Evolutionary conservation across 2,797 vertebrate species (phyloP).

Genomic region (Cynopterus sphinx): DNA sequence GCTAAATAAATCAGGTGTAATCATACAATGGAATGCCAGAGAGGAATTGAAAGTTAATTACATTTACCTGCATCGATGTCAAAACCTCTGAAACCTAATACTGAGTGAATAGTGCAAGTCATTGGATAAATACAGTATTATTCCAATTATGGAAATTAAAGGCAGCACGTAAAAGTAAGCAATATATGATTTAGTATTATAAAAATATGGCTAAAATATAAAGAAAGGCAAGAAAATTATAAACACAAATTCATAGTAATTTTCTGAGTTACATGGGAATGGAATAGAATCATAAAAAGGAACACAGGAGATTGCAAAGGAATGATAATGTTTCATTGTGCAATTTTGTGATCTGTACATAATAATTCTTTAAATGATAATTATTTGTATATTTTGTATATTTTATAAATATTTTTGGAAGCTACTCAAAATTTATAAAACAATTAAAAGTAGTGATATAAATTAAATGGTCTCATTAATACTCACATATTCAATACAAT

Average conservation of each 20-base stretch:
- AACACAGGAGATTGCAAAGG: not conserved
- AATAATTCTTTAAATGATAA: not conserved
- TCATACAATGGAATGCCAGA: not conserved
- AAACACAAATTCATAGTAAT: not conserved
- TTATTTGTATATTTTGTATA: not conserved
- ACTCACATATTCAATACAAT: not conserved
- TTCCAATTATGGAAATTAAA: conserved; percentile 20
- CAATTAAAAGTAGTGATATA: not conserved
- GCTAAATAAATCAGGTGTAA: not conserved
- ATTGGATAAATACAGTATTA: not conserved
- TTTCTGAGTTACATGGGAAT: not conserved
- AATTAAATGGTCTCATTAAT: not conserved
- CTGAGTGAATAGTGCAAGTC: not conserved
- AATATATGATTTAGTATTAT: not conserved
- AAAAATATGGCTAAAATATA: not conserved
- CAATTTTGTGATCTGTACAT: not conserved
- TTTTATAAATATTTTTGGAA: conserved; percentile 10
- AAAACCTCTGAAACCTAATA: not conserved
- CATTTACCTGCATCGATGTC: not conserved
- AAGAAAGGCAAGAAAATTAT: not conserved
- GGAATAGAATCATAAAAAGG: not conserved
- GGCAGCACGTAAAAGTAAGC: not conserved
- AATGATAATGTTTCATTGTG: not conserved
- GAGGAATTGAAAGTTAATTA: not conserved
- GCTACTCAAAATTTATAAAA: conserved; percentile 4